Conservation (phyloP, 2,797 vertebrate species). For the Pitangus sulphuratus region DNA sequence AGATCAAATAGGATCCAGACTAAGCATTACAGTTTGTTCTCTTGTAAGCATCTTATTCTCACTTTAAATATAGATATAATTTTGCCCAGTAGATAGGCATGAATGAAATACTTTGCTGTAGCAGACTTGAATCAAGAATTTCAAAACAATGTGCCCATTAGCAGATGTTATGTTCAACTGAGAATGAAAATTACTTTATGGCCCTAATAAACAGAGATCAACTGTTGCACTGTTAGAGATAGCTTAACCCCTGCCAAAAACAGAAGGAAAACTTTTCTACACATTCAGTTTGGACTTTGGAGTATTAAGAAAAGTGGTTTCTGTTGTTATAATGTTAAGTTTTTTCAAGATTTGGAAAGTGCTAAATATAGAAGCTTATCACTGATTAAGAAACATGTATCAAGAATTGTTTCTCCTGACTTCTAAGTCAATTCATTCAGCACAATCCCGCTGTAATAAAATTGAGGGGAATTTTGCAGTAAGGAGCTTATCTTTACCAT, state of each 20-base stretch:
- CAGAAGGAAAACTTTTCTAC: not conserved
- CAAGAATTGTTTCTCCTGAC: not conserved
- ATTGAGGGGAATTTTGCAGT: constrained; percentile 14
- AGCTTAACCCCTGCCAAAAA: not conserved
- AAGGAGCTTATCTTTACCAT: constrained; percentile 42
- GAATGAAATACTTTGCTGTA: not conserved
- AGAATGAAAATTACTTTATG: constrained; percentile 61
- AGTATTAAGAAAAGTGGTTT: not conserved
- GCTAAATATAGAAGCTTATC: not conserved
- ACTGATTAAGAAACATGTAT: constrained; percentile 31
- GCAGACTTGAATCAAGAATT: constrained; percentile 31
- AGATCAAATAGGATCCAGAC: not conserved
- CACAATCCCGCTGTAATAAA: constrained; percentile 13
- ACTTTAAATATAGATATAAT: not conserved
- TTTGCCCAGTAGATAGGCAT: not conserved
- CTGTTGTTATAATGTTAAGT: not conserved
- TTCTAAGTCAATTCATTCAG: constrained; percentile 9
- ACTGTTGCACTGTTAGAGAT: not conserved
- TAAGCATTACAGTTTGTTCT: not conserved
- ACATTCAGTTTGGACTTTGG: not conserved
- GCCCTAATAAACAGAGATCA: not conserved
- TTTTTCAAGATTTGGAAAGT: not conserved
- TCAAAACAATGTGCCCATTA: constrained; percentile 26
- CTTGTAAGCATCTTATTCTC: not conserved
- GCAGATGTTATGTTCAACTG: constrained; percentile 16